Conservation (phyloP, 2,113 vertebrate genomes). For the Chloropsis hardwickii region DNA sequence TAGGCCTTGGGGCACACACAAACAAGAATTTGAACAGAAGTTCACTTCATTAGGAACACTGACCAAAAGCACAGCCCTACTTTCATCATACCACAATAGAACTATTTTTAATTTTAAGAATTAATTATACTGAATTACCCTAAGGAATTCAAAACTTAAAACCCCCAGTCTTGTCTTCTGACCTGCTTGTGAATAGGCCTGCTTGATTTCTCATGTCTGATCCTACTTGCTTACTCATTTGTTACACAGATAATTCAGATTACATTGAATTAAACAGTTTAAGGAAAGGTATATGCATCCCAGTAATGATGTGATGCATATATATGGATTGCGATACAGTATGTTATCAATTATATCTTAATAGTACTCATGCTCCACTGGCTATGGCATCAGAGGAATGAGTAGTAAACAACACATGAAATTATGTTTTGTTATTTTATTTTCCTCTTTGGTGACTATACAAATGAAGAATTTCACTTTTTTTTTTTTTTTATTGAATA, state of each 20-base stretch:
- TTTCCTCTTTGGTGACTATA: neutral
- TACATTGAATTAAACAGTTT: neutral
- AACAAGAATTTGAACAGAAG: neutral
- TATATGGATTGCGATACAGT: neutral
- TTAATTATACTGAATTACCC: neutral
- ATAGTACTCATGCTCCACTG: neutral
- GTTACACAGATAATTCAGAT: neutral
- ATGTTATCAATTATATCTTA: neutral
- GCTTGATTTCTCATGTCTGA: neutral
- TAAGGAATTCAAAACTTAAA: neutral
- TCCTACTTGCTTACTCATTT: neutral
- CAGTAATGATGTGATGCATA: neutral
- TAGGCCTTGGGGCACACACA: neutral
- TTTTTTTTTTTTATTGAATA: neutral
- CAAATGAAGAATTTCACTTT: neutral
- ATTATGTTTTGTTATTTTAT: neutral
- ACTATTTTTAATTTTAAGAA: neutral
- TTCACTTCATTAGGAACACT: neutral
- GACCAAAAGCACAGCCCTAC: neutral
- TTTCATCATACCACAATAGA: neutral
- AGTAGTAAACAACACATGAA: neutral
- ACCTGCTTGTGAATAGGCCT: neutral
- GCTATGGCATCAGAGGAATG: neutral
- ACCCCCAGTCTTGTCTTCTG: neutral
- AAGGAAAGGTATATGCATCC: neutral